Evolutionary conservation across 2,797 vertebrate genomes (phyloP).

Genomic region (Perodicticus potto): DNA sequence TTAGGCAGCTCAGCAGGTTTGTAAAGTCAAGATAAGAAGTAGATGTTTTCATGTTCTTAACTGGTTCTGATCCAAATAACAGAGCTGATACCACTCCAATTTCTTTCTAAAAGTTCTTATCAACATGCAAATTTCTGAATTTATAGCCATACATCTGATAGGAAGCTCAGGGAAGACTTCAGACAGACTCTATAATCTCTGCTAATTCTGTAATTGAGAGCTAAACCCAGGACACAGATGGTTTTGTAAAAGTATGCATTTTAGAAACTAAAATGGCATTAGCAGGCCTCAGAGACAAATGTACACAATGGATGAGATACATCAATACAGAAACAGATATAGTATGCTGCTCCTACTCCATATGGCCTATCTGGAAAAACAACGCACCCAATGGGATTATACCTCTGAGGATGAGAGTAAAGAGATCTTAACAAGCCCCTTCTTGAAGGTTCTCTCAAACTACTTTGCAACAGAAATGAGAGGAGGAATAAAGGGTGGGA

Average conservation of each 20-base stretch:
- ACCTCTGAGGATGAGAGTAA: background rate
- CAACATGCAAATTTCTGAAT: constrained; percentile 41
- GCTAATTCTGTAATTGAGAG: constrained; percentile 89
- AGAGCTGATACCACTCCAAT: background rate
- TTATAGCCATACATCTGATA: constrained; percentile 59
- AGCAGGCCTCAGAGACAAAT: constrained; percentile 80
- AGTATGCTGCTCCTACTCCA: background rate
- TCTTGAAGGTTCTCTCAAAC: constrained; percentile 10
- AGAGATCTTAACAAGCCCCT: background rate
- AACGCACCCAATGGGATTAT: background rate
- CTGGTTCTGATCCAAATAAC: background rate
- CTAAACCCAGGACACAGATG: constrained; percentile 89
- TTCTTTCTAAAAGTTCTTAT: background rate
- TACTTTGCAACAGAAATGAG: background rate
- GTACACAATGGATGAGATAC: background rate
- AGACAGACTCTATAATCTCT: constrained; percentile 74
- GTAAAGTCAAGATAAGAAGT: background rate
- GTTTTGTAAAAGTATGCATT: constrained; percentile 89
- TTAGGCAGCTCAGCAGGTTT: background rate
- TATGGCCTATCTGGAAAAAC: background rate
- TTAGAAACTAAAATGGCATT: constrained; percentile 88
- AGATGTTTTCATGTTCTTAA: background rate
- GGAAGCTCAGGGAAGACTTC: constrained; percentile 65
- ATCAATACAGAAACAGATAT: background rate
- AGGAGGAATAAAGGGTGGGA: background rate